Evolutionary conservation across 2,113 vertebrate species (phyloP).

Genomic region (Coracopsis vasa): DNA sequence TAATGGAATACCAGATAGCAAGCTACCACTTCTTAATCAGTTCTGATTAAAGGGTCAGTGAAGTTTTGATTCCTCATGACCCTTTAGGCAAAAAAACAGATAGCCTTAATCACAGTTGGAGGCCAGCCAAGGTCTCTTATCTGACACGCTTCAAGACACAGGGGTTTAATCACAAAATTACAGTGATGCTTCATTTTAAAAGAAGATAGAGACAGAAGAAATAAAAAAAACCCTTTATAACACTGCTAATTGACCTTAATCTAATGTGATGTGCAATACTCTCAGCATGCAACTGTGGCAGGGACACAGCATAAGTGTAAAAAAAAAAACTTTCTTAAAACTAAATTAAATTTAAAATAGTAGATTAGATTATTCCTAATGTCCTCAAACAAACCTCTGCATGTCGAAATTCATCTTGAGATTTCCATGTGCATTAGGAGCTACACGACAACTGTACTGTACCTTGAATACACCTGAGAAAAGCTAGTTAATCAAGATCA

Average conservation of each 20-base stretch:
- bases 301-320: background rate
- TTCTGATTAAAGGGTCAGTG: constrained; percentile 31
- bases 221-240: background rate
- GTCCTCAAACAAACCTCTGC: constrained; percentile 43
- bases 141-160: background rate
- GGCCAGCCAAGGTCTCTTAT: background rate
- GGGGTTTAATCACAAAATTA: constrained; percentile 46
- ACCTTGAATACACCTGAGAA: background rate
- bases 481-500: background rate
- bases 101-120: background rate
- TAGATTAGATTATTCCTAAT: constrained; percentile 57
- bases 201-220: background rate
- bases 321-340: constrained; percentile 29
- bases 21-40: background rate
- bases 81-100: background rate
- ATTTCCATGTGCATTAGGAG: constrained; percentile 31
- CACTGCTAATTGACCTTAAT: constrained; percentile 68
- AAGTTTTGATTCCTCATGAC: background rate
- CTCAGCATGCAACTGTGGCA: constrained; percentile 16
- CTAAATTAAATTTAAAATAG: constrained; percentile 68
- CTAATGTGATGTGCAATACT: constrained; percentile 47
- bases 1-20: background rate
- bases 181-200: background rate
- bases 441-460: background rate
- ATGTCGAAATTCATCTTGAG: constrained; percentile 53